phyloP scores from a whole-genome alignment of 2,797 vertebrate species.

The Diplodus sargus region DNA sequence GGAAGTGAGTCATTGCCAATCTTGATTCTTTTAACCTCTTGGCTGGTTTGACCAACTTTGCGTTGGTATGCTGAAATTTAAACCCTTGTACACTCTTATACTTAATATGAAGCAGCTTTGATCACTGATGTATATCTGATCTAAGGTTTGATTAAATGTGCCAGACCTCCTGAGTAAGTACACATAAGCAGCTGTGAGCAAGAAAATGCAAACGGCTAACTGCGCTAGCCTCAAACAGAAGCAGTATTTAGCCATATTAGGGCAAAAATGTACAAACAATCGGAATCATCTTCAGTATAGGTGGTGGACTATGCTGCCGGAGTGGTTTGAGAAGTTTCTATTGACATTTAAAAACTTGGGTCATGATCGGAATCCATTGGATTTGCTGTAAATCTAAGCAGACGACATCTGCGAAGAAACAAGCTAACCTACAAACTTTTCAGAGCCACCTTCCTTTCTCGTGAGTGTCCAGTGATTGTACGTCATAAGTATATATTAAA shows the following conservation, averaged over 20 bases:
- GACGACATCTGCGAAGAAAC: background rate
- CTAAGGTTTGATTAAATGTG: constrained; percentile 6
- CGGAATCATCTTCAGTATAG: background rate
- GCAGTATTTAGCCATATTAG: background rate
- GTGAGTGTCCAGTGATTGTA: no score
- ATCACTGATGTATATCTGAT: background rate
- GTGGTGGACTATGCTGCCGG: background rate
- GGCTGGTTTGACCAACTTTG: background rate
- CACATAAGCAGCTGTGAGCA: background rate
- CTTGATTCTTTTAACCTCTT: background rate
- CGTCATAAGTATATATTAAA: background rate
- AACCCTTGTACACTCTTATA: background rate
- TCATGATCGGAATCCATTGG: background rate
- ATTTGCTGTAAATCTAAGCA: background rate
- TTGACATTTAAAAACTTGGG: background rate
- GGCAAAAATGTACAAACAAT: background rate
- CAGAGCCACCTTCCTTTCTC: background rate
- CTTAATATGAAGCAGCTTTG: background rate
- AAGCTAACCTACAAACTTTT: background rate
- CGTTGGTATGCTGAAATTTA: background rate
- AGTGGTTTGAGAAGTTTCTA: background rate
- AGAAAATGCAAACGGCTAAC: background rate
- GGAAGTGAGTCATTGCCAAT: background rate
- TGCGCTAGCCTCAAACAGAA: background rate
- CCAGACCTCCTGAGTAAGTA: background rate